Base-by-base conservation (phyloP, 2,113 vertebrate species). In the Psittacus erithacus region DNA sequence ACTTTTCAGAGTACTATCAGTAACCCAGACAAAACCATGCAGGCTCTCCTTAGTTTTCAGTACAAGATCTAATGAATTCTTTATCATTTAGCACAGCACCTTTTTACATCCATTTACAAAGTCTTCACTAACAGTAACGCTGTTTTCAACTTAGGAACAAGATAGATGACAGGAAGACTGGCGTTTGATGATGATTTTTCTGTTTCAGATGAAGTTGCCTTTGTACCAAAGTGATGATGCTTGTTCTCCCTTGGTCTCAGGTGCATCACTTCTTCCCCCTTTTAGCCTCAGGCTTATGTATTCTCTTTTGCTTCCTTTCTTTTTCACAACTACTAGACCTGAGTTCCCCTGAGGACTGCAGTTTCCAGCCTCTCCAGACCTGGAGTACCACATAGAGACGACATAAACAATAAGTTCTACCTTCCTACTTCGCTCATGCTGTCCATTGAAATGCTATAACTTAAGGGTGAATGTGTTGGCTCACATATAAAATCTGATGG, bases 101-200 rank as follows among this genome's bases (percentile, higher is more conserved):
- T 50, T 87, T 76, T 50, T 63, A 81, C 52, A 69, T 55, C 13
- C 35, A 60, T 50, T 68, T 82, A 47, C 65, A 63, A 60, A 82
- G 44, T 50, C 31, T 23, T 55, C 29, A 17, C 33, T 86, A 90
- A 43, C 17, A 53, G 65, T 33, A 43, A 88, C 33, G 25, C 20
- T 43, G 7, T 29, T 90, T 88, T 80, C 31, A 46, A 18, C 8
- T 70, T 43, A 8, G 13, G 49, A 82, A 59, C 44, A 71, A 68
- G 49, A 43, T 0, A 49, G 33, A 33, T 3, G 29, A 81, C 64
- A 35, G 0, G 1, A 71, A 52, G 17, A 28, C 3, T 8, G 17
- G 11, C 7, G 15, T 81, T 44, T 67, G 27, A 83, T 1, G 15
- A 47, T 24, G 31, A 73, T 14, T 63, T n/a, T 69, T 20, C 44